Percentiles rank a stretch among this genome's conserved stretches.
These are phyloP conservation scores for Hirtodrosophila confusa DNA, from an alignment of 2,888 invertebrate species.

Conservation along the genomic window DNA sequence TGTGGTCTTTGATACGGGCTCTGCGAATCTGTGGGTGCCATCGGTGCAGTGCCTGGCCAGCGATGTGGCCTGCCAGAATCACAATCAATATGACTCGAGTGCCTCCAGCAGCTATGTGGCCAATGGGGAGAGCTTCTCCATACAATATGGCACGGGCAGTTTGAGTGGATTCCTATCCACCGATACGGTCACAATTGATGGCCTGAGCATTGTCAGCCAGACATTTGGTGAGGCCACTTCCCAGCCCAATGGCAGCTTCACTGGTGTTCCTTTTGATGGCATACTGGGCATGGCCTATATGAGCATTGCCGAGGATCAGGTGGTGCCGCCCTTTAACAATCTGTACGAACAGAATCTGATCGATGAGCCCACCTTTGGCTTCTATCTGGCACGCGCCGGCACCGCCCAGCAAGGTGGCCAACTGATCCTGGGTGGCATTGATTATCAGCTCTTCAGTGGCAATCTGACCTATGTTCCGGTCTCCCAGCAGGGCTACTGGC, in stretches of 20 bases:
- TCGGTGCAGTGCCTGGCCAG: conserved; percentile 96
- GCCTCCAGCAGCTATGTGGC: conserved; percentile 91
- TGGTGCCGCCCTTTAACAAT: conserved; percentile 95
- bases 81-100: conserved; percentile 96
- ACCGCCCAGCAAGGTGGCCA: conserved; percentile 90
- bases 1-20: conserved; percentile 97
- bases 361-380: conserved; percentile 92
- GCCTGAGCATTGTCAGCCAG: conserved; percentile 89
- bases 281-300: conserved; percentile 97
- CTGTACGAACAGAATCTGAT: conserved; percentile 92
- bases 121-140: conserved; percentile 95
- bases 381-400: conserved; percentile 93
- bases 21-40: conserved; percentile 99
- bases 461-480: conserved; percentile 89
- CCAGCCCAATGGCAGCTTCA: conserved; percentile 96
- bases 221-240: conserved; percentile 97
- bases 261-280: conserved; percentile 98
- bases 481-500: conserved; percentile 95
- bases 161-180: conserved; percentile 97
- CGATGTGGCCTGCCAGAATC: conserved; percentile 97
- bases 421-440: conserved; percentile 95
- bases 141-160: conserved; percentile 97
- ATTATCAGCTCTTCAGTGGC: conserved; percentile 92
- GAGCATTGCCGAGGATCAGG: conserved; percentile 94
- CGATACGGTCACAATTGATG: conserved; percentile 90